Evolutionary conservation across 2,113 vertebrate species (phyloP).

Genomic region (Oryzias woworae): DNA sequence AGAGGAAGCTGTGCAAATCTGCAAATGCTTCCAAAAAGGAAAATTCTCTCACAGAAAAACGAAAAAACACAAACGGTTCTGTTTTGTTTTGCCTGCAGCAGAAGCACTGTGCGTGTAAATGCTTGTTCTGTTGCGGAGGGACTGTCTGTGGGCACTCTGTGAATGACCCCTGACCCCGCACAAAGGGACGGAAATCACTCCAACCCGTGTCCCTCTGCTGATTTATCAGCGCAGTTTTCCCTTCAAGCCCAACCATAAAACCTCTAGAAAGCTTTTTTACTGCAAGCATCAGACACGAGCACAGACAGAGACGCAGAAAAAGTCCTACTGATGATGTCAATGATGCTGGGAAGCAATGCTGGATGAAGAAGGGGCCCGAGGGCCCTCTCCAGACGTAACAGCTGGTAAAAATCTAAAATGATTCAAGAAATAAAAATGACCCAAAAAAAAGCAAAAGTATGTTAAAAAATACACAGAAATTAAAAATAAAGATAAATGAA

Average conservation of each 20-base stretch:
- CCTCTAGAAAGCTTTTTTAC: too few species aligned
- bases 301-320: neutral
- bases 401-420: too few species aligned
- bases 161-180: slow-evolving; percentile 33
- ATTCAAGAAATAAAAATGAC: too few species aligned
- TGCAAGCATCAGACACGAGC: neutral
- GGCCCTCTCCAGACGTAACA: too few species aligned
- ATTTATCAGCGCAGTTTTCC: neutral
- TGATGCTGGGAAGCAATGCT: neutral
- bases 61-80: slow-evolving; percentile 40
- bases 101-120: slow-evolving; percentile 6
- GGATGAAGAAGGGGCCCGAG: too few species aligned
- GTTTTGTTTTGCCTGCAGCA: slow-evolving; percentile 23
- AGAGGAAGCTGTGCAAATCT: neutral
- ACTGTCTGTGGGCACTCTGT: slow-evolving; percentile 37
- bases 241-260: too few species aligned
- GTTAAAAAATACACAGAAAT: too few species aligned
- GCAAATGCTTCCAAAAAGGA: neutral
- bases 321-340: neutral
- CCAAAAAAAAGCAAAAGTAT: too few species aligned
- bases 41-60: neutral
- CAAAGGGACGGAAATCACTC: neutral
- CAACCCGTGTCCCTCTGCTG: neutral
- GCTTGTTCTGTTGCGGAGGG: slow-evolving; percentile 20
- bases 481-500: too few species aligned